Evolutionary conservation across 2,113 vertebrate species (phyloP).

Genomic region (Guaruba guarouba): DNA sequence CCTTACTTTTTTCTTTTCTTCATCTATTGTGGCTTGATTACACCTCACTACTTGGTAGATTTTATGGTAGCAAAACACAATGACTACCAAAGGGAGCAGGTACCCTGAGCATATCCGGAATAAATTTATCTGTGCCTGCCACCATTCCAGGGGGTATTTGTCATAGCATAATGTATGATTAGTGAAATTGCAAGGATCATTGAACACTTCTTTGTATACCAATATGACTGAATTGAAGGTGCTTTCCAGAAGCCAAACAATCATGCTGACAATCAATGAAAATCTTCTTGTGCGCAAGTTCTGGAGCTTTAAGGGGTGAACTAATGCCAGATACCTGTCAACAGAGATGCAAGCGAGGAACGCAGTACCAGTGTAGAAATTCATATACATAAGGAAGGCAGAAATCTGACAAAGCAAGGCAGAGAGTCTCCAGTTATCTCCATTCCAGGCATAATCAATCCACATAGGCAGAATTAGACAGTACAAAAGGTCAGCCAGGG

Average conservation of each 20-base stretch:
- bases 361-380: constrained; percentile 84
- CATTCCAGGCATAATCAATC: constrained; percentile 78
- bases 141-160: constrained; percentile 71
- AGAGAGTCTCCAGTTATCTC: constrained; percentile 76
- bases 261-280: constrained; percentile 66
- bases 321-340: constrained; percentile 85
- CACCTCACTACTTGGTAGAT: constrained; percentile 76
- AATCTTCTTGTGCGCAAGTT: constrained; percentile 76
- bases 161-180: constrained; percentile 79
- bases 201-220: constrained; percentile 60
- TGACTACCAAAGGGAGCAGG: constrained; percentile 73
- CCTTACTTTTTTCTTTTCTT: constrained; percentile 78
- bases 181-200: constrained; percentile 28
- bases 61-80: constrained; percentile 77
- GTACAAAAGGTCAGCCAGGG: constrained; percentile 84
- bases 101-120: constrained; percentile 79
- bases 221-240: constrained; percentile 76
- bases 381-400: constrained; percentile 77
- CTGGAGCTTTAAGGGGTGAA: constrained; percentile 80
- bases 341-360: constrained; percentile 88
- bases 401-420: constrained; percentile 63
- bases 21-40: constrained; percentile 80
- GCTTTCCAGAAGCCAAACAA: constrained; percentile 79
- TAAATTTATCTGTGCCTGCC: constrained; percentile 63
- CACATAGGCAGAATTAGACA: constrained; percentile 79